These are phyloP conservation scores for Mythimna ferrago DNA, from an alignment of 2,888 invertebrate genomes.

Conservation along the genomic window DNA sequence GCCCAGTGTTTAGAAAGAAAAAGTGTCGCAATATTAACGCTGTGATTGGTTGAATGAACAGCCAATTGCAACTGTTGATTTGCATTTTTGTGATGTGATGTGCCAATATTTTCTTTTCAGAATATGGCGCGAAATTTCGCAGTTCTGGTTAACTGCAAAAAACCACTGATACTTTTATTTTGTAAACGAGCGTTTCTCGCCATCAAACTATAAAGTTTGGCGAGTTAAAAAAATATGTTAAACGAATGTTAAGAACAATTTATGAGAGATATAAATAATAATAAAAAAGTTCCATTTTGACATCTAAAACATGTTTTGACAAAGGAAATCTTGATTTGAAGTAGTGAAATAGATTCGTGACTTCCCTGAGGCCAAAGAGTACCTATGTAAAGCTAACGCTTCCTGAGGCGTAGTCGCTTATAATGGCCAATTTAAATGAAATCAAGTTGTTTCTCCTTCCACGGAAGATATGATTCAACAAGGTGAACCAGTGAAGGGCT, in stretches of 20 bases:
- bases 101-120: background rate
- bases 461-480: constrained; percentile 26
- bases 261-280: too few relatives aligned
- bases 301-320: background rate
- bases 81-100: background rate
- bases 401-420: background rate
- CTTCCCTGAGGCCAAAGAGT: background rate
- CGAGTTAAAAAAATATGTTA: too few relatives aligned
- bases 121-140: background rate
- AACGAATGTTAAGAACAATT: too few relatives aligned
- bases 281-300: background rate
- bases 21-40: background rate
- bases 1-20: background rate
- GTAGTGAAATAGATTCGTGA: background rate
- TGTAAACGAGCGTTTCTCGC: too few relatives aligned
- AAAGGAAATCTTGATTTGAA: background rate
- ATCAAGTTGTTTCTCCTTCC: constrained; percentile 28
- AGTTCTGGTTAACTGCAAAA: too few relatives aligned
- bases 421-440: constrained; percentile 6
- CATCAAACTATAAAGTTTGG: too few relatives aligned
- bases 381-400: too few relatives aligned
- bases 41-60: background rate
- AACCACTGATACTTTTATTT: too few relatives aligned
- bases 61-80: background rate
- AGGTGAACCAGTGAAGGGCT: constrained; percentile 49